Percentiles rank a stretch among this genome's conserved stretches.
Evolutionary conservation across 1,140 invertebrate genomes (phyloP).

Genomic region (Dermatophagoides farinae): DNA sequence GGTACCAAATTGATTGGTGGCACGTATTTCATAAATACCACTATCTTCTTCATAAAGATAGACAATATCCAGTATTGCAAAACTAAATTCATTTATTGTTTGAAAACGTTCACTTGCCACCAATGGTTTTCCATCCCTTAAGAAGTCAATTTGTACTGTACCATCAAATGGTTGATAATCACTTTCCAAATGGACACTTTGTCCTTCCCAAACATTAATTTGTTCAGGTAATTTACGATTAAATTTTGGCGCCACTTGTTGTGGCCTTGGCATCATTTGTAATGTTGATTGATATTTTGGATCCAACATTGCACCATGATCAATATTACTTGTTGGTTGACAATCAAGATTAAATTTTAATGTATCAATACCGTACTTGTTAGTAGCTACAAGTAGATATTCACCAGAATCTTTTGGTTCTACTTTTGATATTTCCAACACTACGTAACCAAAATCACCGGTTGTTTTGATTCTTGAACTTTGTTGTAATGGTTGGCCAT

Average conservation of each 20-base stretch:
- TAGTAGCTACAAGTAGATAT: slow-evolving; percentile 38
- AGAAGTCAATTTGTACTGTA: slow-evolving; percentile 95
- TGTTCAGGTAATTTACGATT: neutral
- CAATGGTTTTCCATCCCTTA: slow-evolving; percentile 78
- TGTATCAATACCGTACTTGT: slow-evolving; percentile 36
- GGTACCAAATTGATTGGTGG: slow-evolving; percentile 35
- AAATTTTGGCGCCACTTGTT: slow-evolving; percentile 29
- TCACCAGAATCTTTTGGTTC: slow-evolving; percentile 80
- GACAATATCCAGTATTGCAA: slow-evolving; percentile 64
- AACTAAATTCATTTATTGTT: slow-evolving; percentile 66
- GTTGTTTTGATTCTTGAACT: slow-evolving; percentile 75
- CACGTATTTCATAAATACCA: slow-evolving; percentile 63
- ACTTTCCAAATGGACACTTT: slow-evolving; percentile 84
- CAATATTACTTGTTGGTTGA: slow-evolving; percentile 45
- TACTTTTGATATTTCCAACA: slow-evolving; percentile 76
- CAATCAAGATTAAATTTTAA: slow-evolving; percentile 29
- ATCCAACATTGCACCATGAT: slow-evolving; percentile 79
- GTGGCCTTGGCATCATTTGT: slow-evolving; percentile 37
- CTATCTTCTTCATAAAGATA: slow-evolving; percentile 63
- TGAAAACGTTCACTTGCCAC: slow-evolving; percentile 64
- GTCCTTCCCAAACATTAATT: slow-evolving; percentile 42
- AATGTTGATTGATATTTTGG: neutral
- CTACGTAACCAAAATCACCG: slow-evolving; percentile 85
- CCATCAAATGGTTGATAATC: slow-evolving; percentile 43
- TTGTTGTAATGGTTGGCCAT: slow-evolving; percentile 61